phyloP scores from a whole-genome alignment of 1,140 invertebrate species.

The Pollicipes pollicipes region DNA sequence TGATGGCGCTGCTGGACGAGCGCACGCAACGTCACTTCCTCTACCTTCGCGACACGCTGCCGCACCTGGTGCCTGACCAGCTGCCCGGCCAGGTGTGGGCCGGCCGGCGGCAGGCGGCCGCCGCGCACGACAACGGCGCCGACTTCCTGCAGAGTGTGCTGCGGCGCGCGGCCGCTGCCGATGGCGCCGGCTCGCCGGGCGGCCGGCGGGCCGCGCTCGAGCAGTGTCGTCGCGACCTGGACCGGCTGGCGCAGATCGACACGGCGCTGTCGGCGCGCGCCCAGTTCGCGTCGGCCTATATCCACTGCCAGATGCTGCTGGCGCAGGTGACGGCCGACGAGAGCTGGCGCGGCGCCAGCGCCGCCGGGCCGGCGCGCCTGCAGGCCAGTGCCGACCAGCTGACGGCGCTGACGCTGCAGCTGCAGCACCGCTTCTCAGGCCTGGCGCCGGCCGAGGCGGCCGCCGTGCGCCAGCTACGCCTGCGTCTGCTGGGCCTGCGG shows the following conservation, averaged over 20 bases:
- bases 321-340: conserved; percentile 27
- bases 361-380: conserved; percentile 32
- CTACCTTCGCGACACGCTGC: conserved; percentile 84
- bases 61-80: conserved; percentile 57
- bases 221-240: conserved; percentile 23
- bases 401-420: conserved; percentile 48
- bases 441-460: conserved; percentile 51
- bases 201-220: not conserved
- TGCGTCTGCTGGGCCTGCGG: conserved; percentile 66
- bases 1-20: conserved; percentile 77
- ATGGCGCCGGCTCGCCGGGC: too few species aligned
- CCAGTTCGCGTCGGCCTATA: conserved; percentile 64
- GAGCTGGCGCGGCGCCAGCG: conserved; percentile 31
- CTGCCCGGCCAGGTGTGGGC: conserved; percentile 12
- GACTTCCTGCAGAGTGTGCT: conserved; percentile 18
- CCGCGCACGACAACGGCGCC: not conserved
- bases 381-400: conserved; percentile 39
- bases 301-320: conserved; percentile 34
- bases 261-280: conserved; percentile 58
- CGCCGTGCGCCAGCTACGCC: conserved; percentile 58
- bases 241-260: conserved; percentile 65
- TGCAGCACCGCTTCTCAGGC: conserved; percentile 68
- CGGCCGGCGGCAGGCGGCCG: not conserved
- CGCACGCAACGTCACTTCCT: conserved; percentile 82
- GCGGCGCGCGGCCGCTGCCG: conserved; percentile 7